Percentiles rank a stretch among this genome's conserved stretches.
These are phyloP conservation scores for Camptogramma bilineatum DNA, from an alignment of 2,888 invertebrate genomes.

Conservation along the genomic window DNA sequence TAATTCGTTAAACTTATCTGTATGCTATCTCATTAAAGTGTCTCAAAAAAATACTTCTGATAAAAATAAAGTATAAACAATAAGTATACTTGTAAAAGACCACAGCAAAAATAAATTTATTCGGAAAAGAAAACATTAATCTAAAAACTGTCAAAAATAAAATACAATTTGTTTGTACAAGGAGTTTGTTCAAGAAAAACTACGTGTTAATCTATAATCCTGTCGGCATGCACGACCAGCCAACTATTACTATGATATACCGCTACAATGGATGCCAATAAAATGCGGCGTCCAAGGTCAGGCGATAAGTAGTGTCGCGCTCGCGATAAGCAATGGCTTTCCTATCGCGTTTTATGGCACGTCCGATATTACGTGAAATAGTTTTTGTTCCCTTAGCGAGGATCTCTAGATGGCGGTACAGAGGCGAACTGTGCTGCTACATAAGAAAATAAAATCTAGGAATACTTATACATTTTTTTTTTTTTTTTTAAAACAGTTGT, in stretches of 20 bases:
- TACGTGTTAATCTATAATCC: slow-evolving; percentile 2
- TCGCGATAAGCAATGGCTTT: slow-evolving; percentile 65
- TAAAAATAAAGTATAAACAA: too few relatives aligned
- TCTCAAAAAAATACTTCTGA: too few relatives aligned
- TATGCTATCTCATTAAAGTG: too few relatives aligned
- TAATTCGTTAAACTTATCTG: neutral
- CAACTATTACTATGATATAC: slow-evolving; percentile 17
- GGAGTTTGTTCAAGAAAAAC: neutral
- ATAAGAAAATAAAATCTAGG: neutral
- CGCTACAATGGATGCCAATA: slow-evolving; percentile 22
- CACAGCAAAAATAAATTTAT: too few relatives aligned
- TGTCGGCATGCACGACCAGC: slow-evolving; percentile 11
- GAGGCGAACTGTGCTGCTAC: slow-evolving; percentile 41
- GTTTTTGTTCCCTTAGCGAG: slow-evolving; percentile 62
- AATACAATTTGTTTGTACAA: neutral
- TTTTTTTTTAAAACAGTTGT: too few relatives aligned
- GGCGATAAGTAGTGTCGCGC: slow-evolving; percentile 50
- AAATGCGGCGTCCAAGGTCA: slow-evolving; percentile 46
- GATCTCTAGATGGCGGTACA: slow-evolving; percentile 50
- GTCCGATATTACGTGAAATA: slow-evolving; percentile 67
- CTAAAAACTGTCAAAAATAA: neutral
- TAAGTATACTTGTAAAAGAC: too few relatives aligned
- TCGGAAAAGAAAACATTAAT: too few relatives aligned
- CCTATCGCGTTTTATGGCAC: slow-evolving; percentile 68
- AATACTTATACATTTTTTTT: too few relatives aligned